Evolutionary conservation across 2,797 vertebrate genomes (phyloP), one percentile per base, ranked within the genome.

Genomic region (Melanotaenia parkinsoni): DNA sequence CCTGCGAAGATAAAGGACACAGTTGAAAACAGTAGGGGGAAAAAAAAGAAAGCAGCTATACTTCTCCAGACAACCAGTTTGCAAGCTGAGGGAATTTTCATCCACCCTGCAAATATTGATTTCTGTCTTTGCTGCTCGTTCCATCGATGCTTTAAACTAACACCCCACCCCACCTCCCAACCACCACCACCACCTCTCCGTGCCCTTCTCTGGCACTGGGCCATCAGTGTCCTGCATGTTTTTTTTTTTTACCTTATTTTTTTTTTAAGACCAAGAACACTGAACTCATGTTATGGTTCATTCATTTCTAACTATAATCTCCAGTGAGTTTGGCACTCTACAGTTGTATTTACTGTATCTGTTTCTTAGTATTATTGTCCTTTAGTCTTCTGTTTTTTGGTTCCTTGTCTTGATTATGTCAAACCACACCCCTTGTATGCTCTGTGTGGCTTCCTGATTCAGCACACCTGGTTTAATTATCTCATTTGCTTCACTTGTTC

Each of bases 41-140:
- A 76, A 69, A 81, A 57, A 63, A 77, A 71, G 75, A 54, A 54
- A 77, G 79, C 74, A 86, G 75, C 84, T 66, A 78, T 85, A 82
- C 86, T 86, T 81, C 79, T 79, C 79, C 65, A 92, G 83, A 91
- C 83, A 88, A 85, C 67, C 70, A 33, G 38, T 83, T 73, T 66
- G 74, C 82, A 86, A 83, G 81, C 81, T 18, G 43, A 70, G 86
- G 84, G 86, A 87, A 86, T 91, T 87, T 86, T 88, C 80, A 87
- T 87, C 80, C 80, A 66, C 60, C 87, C 81, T 79, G 85, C 89
- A 91, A 90, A 90, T 93, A 93, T 93, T 86, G 90, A 93, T 93
- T 92, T 90, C 80, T 83, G 76, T 76, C 85, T 88, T 82, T 83
- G 78, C 84, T 77, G 72, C 70, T 74, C 74, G 86, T 85, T 88